Percentiles rank a stretch among this genome's conserved stretches.
Conservation (phyloP, 1,140 invertebrate species). For the Arctopsyche grandis region DNA sequence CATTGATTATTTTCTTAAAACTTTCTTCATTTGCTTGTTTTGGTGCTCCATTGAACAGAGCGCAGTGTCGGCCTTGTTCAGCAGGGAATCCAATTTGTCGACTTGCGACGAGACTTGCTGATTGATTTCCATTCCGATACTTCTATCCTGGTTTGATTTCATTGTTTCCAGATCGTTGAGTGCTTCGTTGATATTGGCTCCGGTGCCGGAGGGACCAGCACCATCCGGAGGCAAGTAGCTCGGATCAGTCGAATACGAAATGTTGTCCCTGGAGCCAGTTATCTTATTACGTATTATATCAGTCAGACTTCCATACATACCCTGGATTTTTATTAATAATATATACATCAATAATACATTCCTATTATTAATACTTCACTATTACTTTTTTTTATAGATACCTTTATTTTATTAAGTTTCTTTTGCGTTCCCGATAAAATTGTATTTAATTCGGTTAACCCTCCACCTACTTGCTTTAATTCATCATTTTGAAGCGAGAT, state of each 20-base stretch:
- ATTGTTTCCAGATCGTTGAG: constrained; percentile 64
- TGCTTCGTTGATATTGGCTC: constrained; percentile 61
- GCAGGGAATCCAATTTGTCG: constrained; percentile 71
- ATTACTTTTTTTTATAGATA: constrained; percentile 56
- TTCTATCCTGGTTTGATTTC: constrained; percentile 58
- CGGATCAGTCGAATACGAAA: constrained; percentile 64
- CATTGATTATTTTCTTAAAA: constrained; percentile 67
- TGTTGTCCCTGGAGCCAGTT: constrained; percentile 59
- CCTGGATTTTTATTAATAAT: constrained; percentile 62
- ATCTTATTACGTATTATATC: constrained; percentile 71
- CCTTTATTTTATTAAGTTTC: constrained; percentile 89
- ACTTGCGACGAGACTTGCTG: constrained; percentile 71
- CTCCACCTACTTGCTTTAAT: constrained; percentile 75
- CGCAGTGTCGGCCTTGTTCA: constrained; percentile 74
- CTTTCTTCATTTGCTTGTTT: constrained; percentile 76
- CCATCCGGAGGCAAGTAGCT: constrained; percentile 59
- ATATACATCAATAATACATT: constrained; percentile 47
- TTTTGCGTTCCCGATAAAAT: constrained; percentile 85
- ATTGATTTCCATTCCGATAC: constrained; percentile 64
- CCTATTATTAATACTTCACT: no score
- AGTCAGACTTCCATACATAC: constrained; percentile 73
- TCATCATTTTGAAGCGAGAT: constrained; percentile 69
- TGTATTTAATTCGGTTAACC: constrained; percentile 84
- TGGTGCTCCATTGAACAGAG: constrained; percentile 74
- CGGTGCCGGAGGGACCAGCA: constrained; percentile 41